A percentile compares a stretch with the other conserved stretches of the same genome.
Evolutionary conservation across 2,113 vertebrate species (phyloP).

Genomic region (Lophotis ruficrista): DNA sequence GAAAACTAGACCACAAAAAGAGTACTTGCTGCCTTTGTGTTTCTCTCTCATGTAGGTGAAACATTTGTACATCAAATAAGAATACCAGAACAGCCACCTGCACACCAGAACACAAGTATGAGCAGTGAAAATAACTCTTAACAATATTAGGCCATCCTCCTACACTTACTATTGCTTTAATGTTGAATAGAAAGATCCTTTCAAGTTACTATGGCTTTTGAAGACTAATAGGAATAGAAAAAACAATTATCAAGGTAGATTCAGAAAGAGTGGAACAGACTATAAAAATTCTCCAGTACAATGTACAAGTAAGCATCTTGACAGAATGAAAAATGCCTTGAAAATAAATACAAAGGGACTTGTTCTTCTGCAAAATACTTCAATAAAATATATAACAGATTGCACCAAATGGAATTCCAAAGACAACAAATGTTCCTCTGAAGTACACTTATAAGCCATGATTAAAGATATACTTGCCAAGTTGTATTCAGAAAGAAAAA

Average conservation of each 20-base stretch:
- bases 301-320: not conserved
- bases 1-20: not conserved
- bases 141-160: not conserved
- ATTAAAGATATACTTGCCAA: slow-evolving; percentile 12
- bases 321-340: not conserved
- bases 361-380: not conserved
- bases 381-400: slow-evolving; percentile 11
- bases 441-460: not conserved
- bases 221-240: not conserved
- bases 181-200: not conserved
- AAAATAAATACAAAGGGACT: not conserved
- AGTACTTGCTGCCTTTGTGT: not conserved
- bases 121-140: not conserved
- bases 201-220: not conserved
- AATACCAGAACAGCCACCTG: not conserved
- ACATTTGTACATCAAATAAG: not conserved
- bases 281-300: not conserved
- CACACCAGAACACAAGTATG: not conserved
- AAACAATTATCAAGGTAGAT: not conserved
- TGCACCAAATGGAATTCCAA: slow-evolving; percentile 35
- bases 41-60: not conserved
- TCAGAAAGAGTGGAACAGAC: not conserved
- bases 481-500: not conserved
- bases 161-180: not conserved
- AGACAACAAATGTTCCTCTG: slow-evolving; percentile 31